Evolutionary conservation across 2,888 invertebrate genomes (phyloP).

Genomic region (Metopia argyrocephala): DNA sequence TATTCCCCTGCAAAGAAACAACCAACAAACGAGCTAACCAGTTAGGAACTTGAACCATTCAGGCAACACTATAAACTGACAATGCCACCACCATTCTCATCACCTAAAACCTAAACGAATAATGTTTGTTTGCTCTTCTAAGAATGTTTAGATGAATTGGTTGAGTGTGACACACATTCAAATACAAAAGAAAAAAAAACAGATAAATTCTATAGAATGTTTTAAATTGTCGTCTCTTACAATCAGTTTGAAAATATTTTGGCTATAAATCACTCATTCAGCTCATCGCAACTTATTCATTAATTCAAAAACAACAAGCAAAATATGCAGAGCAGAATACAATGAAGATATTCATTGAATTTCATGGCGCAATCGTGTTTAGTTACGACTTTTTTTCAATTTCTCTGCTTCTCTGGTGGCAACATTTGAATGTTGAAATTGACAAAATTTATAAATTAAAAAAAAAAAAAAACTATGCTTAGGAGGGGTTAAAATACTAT

Average conservation of each 20-base stretch:
- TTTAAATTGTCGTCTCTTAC: slow-evolving; percentile 64
- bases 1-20: slow-evolving; percentile 37
- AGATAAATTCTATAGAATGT: slow-evolving; percentile 55
- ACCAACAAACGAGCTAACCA: slow-evolving; percentile 27
- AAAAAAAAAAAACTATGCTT: neutral
- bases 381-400: neutral
- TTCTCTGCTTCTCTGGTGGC: neutral
- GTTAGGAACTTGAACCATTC: slow-evolving; percentile 37
- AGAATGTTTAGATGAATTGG: slow-evolving; percentile 7
- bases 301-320: slow-evolving; percentile 43
- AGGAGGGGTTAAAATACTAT: slow-evolving; percentile 57
- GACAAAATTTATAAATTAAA: neutral
- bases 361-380: slow-evolving; percentile 51
- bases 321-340: slow-evolving; percentile 17
- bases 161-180: slow-evolving; percentile 17
- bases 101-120: slow-evolving; percentile 12
- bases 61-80: slow-evolving; percentile 8
- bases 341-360: slow-evolving; percentile 61
- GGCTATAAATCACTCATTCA: slow-evolving; percentile 76
- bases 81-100: slow-evolving; percentile 36
- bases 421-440: slow-evolving; percentile 27
- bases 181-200: slow-evolving; percentile 15
- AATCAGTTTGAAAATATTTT: slow-evolving; percentile 74
- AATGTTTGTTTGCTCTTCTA: slow-evolving; percentile 13
- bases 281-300: slow-evolving; percentile 46